Evolutionary conservation across 2,888 invertebrate genomes (phyloP), one percentile per base, ranked within the genome.

Genomic region (Lasius platythorax): DNA sequence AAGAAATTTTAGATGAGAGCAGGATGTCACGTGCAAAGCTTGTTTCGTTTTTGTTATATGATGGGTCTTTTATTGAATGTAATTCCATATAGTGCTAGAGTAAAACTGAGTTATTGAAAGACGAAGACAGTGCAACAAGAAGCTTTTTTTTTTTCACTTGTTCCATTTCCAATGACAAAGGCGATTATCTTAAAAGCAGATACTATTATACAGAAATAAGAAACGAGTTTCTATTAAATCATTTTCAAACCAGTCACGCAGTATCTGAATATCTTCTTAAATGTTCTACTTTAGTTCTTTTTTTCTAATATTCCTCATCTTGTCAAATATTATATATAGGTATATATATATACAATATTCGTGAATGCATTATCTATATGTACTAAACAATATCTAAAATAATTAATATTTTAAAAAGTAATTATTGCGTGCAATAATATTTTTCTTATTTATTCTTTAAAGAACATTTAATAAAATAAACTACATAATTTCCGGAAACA

Each of bases 171-270:
- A 75, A 53, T 83, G 76, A 85, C 85, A 89, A 87, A 88, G 85
- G 79, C 84, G 83, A 89, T 89, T 88, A 88, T 70, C 37, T 75
- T 2, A 70, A 82, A 83, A 83, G 85, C 50, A 66, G 67, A 87
- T 87, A 70, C 64, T 56, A 75, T 86, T 85, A 83, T n/a, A 33
- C 30, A 33, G 87, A 56, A 75, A 67, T 82, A 87, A 82, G 82
- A 74, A 64, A 70, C 8, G 46, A 73, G 40, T 61, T 81, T 75
- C n/a, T 63, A 81, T 83, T 83, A 81, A 73, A 86, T 68, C 53
- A 85, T 86, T 64, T 72, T 66, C 33, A 70, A 85, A 79, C 18
- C 63, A 58, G 46, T 82, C 66, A 82, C 43, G 53, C 56, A 23
- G 12, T 28, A 9, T 58, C 18, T 28, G 33, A 46, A 67, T 28